These are phyloP conservation scores for Drosophila neotestacea DNA, from an alignment of 2,888 invertebrate species.

Conservation along the genomic window DNA sequence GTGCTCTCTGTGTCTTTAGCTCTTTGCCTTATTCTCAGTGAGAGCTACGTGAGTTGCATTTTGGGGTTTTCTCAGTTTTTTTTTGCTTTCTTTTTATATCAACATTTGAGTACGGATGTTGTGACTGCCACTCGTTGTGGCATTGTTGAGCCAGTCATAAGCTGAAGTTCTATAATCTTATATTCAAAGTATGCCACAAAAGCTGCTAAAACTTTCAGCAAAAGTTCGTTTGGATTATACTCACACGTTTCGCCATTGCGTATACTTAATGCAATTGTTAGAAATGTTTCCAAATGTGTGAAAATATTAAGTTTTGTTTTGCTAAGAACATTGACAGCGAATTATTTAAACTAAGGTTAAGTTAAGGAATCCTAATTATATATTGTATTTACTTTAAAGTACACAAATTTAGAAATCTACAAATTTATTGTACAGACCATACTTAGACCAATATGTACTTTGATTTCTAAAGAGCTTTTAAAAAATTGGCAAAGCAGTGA, in stretches of 20 bases:
- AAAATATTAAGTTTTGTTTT: not conserved
- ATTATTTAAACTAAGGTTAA: constrained; percentile 1
- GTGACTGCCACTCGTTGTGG: constrained; percentile 15
- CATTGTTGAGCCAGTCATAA: constrained; percentile 33
- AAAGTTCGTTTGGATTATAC: constrained; percentile 10
- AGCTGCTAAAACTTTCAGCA: constrained; percentile 4
- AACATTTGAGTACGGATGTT: constrained; percentile 12
- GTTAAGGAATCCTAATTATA: not conserved
- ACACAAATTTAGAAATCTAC: no score
- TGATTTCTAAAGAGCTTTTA: no score
- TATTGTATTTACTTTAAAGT: no score
- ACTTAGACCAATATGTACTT: no score
- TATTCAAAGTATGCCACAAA: constrained; percentile 30
- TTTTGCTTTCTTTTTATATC: constrained; percentile 15
- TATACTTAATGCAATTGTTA: constrained; percentile 11
- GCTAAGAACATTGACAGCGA: not conserved
- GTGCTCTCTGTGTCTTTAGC: constrained; percentile 18
- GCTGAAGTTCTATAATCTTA: constrained; percentile 35
- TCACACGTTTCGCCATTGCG: constrained; percentile 13
- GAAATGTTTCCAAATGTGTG: constrained; percentile 5
- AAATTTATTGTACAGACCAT: no score
- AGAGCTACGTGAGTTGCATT: constrained; percentile 52
- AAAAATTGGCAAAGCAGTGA: no score
- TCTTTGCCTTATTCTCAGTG: constrained; percentile 20
- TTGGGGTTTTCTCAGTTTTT: constrained; percentile 21